Evolutionary conservation across 2,113 vertebrate genomes (phyloP), one percentile per base, ranked within the genome.

Genomic region (Macrotus californicus): DNA sequence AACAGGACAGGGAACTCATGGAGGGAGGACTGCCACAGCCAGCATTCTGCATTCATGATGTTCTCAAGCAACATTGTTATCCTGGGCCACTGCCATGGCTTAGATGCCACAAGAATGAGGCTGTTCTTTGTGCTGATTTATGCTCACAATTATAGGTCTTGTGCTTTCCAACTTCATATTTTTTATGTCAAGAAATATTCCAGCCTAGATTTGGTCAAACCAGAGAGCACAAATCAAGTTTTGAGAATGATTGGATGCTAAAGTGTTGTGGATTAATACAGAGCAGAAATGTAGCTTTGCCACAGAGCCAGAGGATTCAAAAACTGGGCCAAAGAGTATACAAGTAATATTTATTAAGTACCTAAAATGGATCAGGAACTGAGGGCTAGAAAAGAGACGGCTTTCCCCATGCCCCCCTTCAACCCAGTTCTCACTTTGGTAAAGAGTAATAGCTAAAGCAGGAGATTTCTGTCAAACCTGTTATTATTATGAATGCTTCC

Each of bases 231-330:
- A 89, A 48, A 72, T 73, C 36, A 88, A 73, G 22, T 69, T 91
- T 93, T 81, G 61, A 67, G 83, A 93, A 41, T 89, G 72, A 88
- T 10, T 83, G 77, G 54, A 72, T 91, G 76, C 41, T 90, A 66
- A 75, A 66, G 39, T 50, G 11, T 76, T 84, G 56, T 34, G 15
- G 67, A 70, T 67, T 90, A 39, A 41, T 77, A 29, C 73, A 95
- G 34, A 92, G 56, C 15, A 52, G 66, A 87, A 94, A 84, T 64
- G 13, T 2, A 69, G 8, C 41, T 69, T 14, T 50, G 56, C 56
- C 50, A 67, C 24, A 88, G 66, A 96, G 7, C 70, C 54, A 94
- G 76, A 92, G 56, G 69, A 77, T 73, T 31, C 67, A 91, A 9
- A 80, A 16, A 69, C 6, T 67, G 67, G 73, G 12, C 14, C 77